Percentiles rank a stretch among this genome's conserved stretches.
Evolutionary conservation across 1,140 invertebrate genomes (phyloP).

Genomic region (Trinorchestia longiramus): DNA sequence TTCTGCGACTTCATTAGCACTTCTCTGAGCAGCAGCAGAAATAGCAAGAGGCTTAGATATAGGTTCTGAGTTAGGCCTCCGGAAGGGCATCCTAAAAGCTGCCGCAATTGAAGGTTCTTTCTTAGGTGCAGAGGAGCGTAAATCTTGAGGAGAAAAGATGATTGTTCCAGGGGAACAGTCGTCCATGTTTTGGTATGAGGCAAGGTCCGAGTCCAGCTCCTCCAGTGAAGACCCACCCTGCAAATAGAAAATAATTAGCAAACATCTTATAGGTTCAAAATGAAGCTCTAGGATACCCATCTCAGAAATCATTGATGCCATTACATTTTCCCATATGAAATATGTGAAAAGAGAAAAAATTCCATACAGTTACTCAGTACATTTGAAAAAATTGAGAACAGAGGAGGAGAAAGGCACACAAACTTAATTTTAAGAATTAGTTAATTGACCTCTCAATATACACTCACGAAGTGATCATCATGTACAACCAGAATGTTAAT

Average conservation of each 20-base stretch:
- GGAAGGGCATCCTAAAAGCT: constrained; percentile 30
- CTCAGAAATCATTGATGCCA: too few relatives aligned
- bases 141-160: constrained; percentile 65
- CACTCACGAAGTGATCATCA: too few relatives aligned
- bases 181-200: constrained; percentile 10
- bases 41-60: constrained; percentile 36
- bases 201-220: constrained; percentile 58
- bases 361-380: too few relatives aligned
- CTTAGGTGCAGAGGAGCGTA: constrained; percentile 30
- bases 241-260: constrained; percentile 50
- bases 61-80: constrained; percentile 39
- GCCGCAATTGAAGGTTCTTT: background rate
- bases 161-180: constrained; percentile 61
- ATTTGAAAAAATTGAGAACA: too few relatives aligned
- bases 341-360: constrained; percentile 23
- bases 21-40: constrained; percentile 2
- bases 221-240: constrained; percentile 56
- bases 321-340: background rate
- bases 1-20: constrained; percentile 57
- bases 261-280: background rate
- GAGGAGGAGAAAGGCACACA: too few relatives aligned
- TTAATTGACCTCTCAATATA: too few relatives aligned
- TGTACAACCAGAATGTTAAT: too few relatives aligned
- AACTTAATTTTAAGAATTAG: too few relatives aligned
- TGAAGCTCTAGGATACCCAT: too few relatives aligned